These are phyloP conservation scores for Rhagoletis zephyria DNA, from an alignment of 1,140 invertebrate species.

Conservation along the genomic window DNA sequence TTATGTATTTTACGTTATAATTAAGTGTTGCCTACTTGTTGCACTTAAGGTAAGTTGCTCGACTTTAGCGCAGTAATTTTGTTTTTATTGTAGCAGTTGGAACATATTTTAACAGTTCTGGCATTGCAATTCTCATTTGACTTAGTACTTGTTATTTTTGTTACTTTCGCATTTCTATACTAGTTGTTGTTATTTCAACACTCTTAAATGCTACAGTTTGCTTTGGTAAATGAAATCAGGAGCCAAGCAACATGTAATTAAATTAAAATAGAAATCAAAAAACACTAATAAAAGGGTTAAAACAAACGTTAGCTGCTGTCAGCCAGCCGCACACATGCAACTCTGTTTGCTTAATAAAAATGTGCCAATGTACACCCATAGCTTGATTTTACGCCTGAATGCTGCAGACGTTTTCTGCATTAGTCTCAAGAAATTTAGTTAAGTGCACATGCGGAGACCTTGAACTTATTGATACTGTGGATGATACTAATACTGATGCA, in stretches of 20 bases:
- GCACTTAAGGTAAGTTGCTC: background rate
- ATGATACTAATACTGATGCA: background rate
- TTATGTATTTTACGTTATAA: constrained; percentile 8
- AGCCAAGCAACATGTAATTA: constrained; percentile 31
- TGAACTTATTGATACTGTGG: background rate
- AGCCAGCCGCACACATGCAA: background rate
- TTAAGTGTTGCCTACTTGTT: constrained; percentile 49
- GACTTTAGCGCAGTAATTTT: background rate
- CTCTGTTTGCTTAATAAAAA: background rate
- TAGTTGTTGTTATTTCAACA: background rate
- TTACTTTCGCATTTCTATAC: background rate
- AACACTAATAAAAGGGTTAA: background rate
- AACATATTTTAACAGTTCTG: background rate
- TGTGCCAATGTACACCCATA: background rate
- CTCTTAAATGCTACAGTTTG: constrained; percentile 5
- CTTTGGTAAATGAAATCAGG: constrained; percentile 28
- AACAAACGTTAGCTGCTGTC: background rate
- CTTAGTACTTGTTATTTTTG: background rate
- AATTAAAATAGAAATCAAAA: constrained; percentile 23
- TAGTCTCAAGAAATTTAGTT: background rate
- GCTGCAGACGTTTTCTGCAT: background rate
- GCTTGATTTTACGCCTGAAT: background rate
- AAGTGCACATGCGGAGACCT: background rate
- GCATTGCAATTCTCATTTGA: background rate
- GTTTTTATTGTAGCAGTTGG: constrained; percentile 6